Evolutionary conservation across 2,113 vertebrate species (phyloP).

Genomic region (Macaca mulatta): DNA sequence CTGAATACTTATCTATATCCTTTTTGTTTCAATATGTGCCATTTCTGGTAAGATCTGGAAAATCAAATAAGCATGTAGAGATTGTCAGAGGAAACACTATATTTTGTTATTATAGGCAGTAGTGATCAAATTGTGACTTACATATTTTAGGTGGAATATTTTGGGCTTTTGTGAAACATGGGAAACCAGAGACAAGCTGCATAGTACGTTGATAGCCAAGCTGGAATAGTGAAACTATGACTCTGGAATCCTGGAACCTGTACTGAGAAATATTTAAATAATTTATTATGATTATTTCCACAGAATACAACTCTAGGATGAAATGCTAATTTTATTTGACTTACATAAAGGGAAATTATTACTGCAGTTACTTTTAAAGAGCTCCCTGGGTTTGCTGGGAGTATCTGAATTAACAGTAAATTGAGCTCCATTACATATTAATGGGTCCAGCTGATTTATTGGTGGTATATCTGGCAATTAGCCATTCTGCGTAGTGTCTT

Average conservation of each 20-base stretch:
- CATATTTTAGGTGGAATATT: background rate
- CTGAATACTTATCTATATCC: background rate
- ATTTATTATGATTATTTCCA: slow-evolving; percentile 61
- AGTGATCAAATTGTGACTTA: background rate
- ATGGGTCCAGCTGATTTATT: slow-evolving; percentile 72
- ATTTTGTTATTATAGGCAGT: background rate
- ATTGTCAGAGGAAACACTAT: background rate
- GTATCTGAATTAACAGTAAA: slow-evolving; percentile 73
- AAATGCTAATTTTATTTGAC: slow-evolving; percentile 57
- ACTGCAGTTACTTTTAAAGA: slow-evolving; percentile 63
- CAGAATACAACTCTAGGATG: slow-evolving; percentile 4
- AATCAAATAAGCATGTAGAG: background rate
- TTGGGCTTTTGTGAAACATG: background rate
- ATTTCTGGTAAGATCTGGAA: background rate
- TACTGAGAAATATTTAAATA: slow-evolving; percentile 58
- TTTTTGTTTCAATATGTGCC: background rate
- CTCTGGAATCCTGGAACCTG: slow-evolving; percentile 29
- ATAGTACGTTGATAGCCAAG: background rate
- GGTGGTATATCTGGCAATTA: slow-evolving; percentile 73
- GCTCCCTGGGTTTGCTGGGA: slow-evolving; percentile 50
- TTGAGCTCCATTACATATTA: slow-evolving; percentile 70
- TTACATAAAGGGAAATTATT: slow-evolving; percentile 71
- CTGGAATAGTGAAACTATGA: slow-evolving; percentile 7
- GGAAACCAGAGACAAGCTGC: background rate
- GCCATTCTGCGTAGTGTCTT: slow-evolving; percentile 47